These are phyloP conservation scores for Epinephelus awoara DNA, from an alignment of 2,797 vertebrate genomes.

Conservation along the genomic window DNA sequence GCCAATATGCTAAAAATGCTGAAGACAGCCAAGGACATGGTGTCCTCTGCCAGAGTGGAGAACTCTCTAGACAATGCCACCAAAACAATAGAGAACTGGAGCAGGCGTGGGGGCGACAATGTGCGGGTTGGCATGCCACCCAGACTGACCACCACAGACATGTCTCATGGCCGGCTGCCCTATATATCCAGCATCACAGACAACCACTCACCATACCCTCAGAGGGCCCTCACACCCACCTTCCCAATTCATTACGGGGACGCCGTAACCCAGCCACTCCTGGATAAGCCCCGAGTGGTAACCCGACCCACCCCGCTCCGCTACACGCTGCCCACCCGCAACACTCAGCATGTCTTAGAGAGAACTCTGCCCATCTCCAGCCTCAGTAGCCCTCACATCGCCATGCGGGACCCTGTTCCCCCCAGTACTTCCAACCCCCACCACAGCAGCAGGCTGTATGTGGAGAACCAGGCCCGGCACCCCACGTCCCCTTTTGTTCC, in stretches of 20 bases:
- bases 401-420: conserved; percentile 81
- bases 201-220: conserved; percentile 82
- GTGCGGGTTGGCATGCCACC: conserved; percentile 77
- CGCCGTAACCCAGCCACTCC: conserved; percentile 68
- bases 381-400: conserved; percentile 86
- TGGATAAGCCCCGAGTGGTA: conserved; percentile 80
- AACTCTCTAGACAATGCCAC: conserved; percentile 95
- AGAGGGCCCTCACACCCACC: conserved; percentile 78
- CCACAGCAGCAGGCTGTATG: conserved; percentile 78
- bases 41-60: conserved; percentile 92
- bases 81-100: conserved; percentile 94
- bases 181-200: conserved; percentile 85
- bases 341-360: conserved; percentile 81
- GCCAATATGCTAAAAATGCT: conserved; percentile 97
- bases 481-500: conserved; percentile 77
- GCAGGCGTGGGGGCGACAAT: conserved; percentile 84
- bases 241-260: conserved; percentile 81
- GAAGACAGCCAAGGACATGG: conserved; percentile 95
- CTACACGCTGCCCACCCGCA: conserved; percentile 81
- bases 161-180: conserved; percentile 77
- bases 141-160: conserved; percentile 71
- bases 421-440: conserved; percentile 63
- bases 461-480: conserved; percentile 83
- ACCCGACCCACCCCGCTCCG: conserved; percentile 76
- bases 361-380: conserved; percentile 87